Evolutionary conservation across 2,113 vertebrate genomes (phyloP).

Genomic region (Oreochromis tanganicae): DNA sequence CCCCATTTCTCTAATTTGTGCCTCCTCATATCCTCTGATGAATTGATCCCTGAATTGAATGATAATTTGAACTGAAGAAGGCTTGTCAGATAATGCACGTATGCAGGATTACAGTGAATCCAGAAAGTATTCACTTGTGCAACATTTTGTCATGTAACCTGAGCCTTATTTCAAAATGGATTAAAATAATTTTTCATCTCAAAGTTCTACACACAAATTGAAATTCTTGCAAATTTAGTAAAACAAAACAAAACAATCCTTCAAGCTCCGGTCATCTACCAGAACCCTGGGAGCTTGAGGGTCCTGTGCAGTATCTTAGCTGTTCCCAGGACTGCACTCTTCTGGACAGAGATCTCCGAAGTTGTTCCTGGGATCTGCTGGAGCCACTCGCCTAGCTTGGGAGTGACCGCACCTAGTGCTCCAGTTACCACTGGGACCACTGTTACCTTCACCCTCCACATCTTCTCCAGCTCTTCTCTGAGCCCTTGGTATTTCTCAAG

Average conservation of each 20-base stretch:
- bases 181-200: background rate
- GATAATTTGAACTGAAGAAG: background rate
- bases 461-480: no score
- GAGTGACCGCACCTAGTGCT: no score
- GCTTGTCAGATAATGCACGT: background rate
- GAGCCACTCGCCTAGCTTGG: no score
- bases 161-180: background rate
- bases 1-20: background rate
- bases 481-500: no score
- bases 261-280: background rate
- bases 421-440: no score
- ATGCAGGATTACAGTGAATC: background rate
- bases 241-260: background rate
- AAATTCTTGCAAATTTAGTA: background rate
- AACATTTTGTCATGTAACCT: background rate
- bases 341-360: no score
- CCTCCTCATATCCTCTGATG: background rate
- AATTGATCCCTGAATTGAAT: background rate
- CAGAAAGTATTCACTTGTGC: background rate
- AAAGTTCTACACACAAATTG: background rate
- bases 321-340: no score
- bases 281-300: no score
- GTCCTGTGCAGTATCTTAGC: no score
- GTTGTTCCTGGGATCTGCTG: no score
- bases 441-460: no score